Evolutionary conservation across 2,113 vertebrate species (phyloP), one percentile per base, ranked within the genome.

Genomic region (Nothoprocta perdicaria): DNA sequence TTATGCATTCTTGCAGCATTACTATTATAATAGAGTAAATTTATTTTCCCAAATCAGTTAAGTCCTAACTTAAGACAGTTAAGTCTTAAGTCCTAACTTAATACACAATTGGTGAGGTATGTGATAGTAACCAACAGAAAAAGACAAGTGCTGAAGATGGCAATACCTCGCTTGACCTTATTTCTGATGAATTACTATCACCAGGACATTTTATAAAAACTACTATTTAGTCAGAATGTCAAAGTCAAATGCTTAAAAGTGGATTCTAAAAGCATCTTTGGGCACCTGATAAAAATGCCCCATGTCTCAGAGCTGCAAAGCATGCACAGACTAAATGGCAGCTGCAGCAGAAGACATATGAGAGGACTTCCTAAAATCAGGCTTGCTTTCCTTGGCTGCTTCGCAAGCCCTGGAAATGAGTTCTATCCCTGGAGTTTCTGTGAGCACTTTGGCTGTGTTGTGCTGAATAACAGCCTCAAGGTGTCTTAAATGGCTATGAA

Each of bases 341-440:
- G 22, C 31, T 81, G 40, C 15, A 80, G 57, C 7, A 67, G 69
- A 76, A 86, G 48, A 43, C 71, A 92, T 81, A 27, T 27, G 46
- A 14, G 72, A 82, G 75, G 62, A 57, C 41, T 69, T 71, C 55
- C 65, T 86, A 29, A 82, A 74, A n/a, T 52, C 27, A 87, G 9
- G 27, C 66, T 93, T 89, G 63, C 33, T 77, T 80, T 90, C 79
- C 26, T 88, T 84, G 83, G 38, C 52, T 86, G 66, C 8, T 81
- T 79, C 46, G 74, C 72, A 55, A 89, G 27, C 12, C 60, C 0
- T 35, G 38, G 67, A 92, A 84, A 58, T 2, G 4, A 69, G 15
- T 76, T 73, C 38, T 84, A 69, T 19, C 16, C 8, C 21, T 3
- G 4, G 15, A 35, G 33, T 43, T 82, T 84, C 61, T 2, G 0